Base-by-base conservation (phyloP, 2,888 invertebrate genomes). In the Chelonus formosanus region DNA sequence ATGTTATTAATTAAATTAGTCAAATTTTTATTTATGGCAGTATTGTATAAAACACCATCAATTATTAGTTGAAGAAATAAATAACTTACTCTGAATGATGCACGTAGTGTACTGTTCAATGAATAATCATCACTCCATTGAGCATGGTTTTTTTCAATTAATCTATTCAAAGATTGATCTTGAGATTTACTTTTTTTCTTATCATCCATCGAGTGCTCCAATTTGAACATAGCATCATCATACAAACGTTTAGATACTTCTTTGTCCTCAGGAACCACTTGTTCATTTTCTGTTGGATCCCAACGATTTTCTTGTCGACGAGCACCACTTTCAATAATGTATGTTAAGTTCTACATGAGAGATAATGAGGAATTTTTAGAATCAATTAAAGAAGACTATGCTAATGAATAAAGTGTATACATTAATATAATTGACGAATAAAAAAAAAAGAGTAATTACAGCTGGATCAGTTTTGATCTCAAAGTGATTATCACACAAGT, bases 401-500 rank as follows among this genome's bases (percentile, higher is more conserved):
- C 20, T 20, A 1, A 20, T 1, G 20, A 20, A 20, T 20, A 20
- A 20, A 20, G 20, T 20, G 20, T 20, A 20, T 20, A 20, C 2
- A 5, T 10, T 5, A 47, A 7, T 20, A 57, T 7, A 43, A 53
- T 54, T 50, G 54, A 5, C 34, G 32, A 54, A 36, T 40, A 47
- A 7, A 10, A 40, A 57, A 58, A 34, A 44, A 35, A 67, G 44
- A 58, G 65, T 70, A 86, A 89, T 87, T 88, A 95, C 95, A 66
- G 91, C 96, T 65, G 99, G 99, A 88, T 99, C 99, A 8, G 98
- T 98, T 86, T 97, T 95, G 70, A 99, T 99, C 83, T 96, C 95
- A 87, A 97, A 95, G 85, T 98, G 93, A 85, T 97, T 98, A 81
- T 97, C 93, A 83, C 99, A 97, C 4, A 99, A 86, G 84, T 99